Conservation (phyloP, 2,113 vertebrate species). For the Cephalopterus ornatus region DNA sequence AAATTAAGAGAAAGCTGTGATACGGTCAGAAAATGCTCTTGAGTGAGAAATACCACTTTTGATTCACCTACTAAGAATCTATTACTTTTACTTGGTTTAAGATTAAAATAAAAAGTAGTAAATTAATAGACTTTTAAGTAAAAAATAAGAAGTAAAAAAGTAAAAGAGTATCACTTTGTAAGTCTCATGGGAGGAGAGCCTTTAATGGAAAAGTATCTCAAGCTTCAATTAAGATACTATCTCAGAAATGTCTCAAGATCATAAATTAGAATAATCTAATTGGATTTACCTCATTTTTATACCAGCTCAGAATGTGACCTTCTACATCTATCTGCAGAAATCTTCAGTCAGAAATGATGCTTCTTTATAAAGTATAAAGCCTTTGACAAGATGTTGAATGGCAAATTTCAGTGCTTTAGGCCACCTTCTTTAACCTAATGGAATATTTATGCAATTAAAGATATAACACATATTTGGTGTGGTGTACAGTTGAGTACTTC, state of each 20-base stretch:
- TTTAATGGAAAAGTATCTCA: conserved; percentile 6
- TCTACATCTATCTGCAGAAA: background rate
- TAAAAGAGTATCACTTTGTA: background rate
- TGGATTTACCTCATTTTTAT: background rate
- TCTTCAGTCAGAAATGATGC: background rate
- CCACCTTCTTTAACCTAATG: background rate
- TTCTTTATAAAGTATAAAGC: background rate
- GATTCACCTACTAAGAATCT: background rate
- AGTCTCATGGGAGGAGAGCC: background rate
- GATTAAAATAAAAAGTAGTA: background rate
- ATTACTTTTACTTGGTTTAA: background rate
- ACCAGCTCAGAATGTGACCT: background rate
- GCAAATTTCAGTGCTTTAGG: background rate
- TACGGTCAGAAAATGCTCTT: background rate
- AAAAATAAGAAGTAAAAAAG: background rate
- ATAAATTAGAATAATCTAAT: conserved; percentile 10
- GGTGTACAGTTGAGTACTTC: background rate
- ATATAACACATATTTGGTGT: background rate
- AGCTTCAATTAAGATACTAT: background rate
- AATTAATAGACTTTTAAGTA: background rate
- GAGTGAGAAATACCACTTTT: background rate
- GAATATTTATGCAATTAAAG: conserved; percentile 10
- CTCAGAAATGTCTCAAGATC: background rate
- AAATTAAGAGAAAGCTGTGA: background rate
- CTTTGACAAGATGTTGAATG: background rate